Base-by-base conservation (phyloP, 2,797 vertebrate genomes). In the Ptychadena robeensis region DNA sequence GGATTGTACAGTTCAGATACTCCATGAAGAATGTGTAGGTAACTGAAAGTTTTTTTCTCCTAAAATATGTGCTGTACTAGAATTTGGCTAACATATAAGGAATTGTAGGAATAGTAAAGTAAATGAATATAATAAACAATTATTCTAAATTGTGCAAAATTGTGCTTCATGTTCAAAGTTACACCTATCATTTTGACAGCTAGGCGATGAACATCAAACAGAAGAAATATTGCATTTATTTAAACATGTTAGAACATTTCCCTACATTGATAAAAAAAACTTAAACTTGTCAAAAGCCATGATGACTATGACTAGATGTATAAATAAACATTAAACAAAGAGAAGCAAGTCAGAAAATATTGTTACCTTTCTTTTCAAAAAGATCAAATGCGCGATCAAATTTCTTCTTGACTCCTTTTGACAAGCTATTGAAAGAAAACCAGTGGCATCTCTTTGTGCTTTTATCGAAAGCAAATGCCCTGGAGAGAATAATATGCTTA, bases 311-410 rank as follows among this genome's bases (percentile, higher is more conserved):
- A 66, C 64, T 78, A 35, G 31, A 67, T n/a, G n/a, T 53, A 15
- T 31, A 75, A 25, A 31, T 66, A 67, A 48, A 25, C n/a, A 37
- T 40, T 11, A 40, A 28, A 66, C 22, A 73, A 40, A 31, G 5
- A 80, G 22, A 18, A 53, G 22, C 8, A 38, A 40, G 12, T 79
- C 83, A 72, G 85, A 80, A 48, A 91, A 93, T 91, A 90, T 80
- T 87, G 87, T 94, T 94, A 98, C 97, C 98, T 98, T 98, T 99
- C 89, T 98, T 99, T 92, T 99, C 96, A 90, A 96, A 98, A 77
- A 99, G 96, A 88, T 98, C 95, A 87, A 95, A 96, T 85, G 95
- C 93, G 88, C 94, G 93, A 91, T 96, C 94, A 85, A 93, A 94
- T 79, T 94, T 95, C 75, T 89, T 94, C 88, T 92, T 95, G 88